Evolutionary conservation across 2,797 vertebrate genomes (phyloP), one percentile per base, ranked within the genome.

Genomic region (Anisognathus igniventris): DNA sequence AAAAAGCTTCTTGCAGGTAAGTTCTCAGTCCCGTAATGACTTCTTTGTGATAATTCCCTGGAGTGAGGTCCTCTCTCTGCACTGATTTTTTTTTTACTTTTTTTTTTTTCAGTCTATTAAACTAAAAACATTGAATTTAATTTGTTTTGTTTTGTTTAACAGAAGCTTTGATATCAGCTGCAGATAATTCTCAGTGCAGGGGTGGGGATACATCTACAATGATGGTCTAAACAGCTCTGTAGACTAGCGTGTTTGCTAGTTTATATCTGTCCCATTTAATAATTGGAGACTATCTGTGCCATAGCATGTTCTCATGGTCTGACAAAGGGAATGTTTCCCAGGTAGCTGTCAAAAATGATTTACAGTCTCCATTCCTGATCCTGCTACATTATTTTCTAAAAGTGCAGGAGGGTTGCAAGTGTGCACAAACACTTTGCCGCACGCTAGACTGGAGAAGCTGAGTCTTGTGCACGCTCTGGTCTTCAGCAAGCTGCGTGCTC

Each of bases 71-170:
- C 72, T 97, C 94, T 97, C 95, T 98, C 96, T 97, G 96, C 97
- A 97, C 80, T 97, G 96, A 93, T 83, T 76, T 92, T 89, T 77
- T 25, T 76, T 85, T 95, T 94, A 47, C 47, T 15, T 77, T 86
- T 86, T 95, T 81, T 70, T 48, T 50, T 50, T 50, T 97, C 90
- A 96, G 92, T 97, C 92, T 98, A 95, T 97, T 97, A 98, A 98
- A 97, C 95, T 98, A 96, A 98, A 97, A 97, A 62, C 97, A 97
- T 90, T 97, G 97, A 97, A 98, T 97, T 97, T 96, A 96, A 96
- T 98, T 98, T 98, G 96, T 97, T 98, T 98, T 97, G 97, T 98
- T 98, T 98, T 98, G 92, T 97, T 98, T 98, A 98, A 98, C 98
- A 98, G 98, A 98, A 98, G 95, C 97, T 98, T 97, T 98, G 97